These are phyloP conservation scores for Pectinophora gossypiella DNA, from an alignment of 1,140 invertebrate species.

Conservation along the genomic window DNA sequence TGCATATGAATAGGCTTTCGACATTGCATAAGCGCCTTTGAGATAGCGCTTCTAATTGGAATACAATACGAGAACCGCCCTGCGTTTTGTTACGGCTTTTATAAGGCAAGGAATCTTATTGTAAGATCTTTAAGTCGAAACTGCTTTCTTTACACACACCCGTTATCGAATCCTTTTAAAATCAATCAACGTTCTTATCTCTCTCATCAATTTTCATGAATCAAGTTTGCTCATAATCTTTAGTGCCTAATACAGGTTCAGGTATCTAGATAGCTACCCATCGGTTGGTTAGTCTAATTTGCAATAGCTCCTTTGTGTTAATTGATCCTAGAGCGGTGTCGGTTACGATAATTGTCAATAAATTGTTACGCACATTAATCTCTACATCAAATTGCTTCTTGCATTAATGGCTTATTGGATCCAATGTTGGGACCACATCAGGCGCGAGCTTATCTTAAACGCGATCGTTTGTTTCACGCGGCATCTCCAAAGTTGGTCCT, in stretches of 20 bases:
- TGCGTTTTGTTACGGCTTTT: not conserved
- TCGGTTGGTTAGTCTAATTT: constrained; percentile 55
- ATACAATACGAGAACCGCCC: constrained; percentile 10
- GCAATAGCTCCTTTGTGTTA: constrained; percentile 64
- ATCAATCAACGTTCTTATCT: not conserved
- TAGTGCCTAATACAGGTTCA: constrained; percentile 39
- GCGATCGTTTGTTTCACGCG: not conserved
- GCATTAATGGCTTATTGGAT: constrained; percentile 40
- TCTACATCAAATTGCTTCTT: constrained; percentile 56
- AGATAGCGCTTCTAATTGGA: constrained; percentile 11
- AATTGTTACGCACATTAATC: constrained; percentile 70
- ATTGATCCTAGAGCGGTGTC: constrained; percentile 57
- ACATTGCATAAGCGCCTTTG: constrained; percentile 7
- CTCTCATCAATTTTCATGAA: not conserved
- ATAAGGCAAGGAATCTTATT: constrained; percentile 3
- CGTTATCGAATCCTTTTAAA: not conserved
- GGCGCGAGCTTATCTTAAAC: constrained; percentile 6
- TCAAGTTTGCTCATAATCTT: constrained; percentile 25
- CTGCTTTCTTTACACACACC: not conserved
- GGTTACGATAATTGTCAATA: constrained; percentile 69
- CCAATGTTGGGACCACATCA: constrained; percentile 26
- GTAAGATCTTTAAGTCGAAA: not conserved
- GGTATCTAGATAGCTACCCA: constrained; percentile 31
- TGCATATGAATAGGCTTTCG: constrained; percentile 2
- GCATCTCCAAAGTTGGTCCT: not conserved